Evolutionary conservation across 2,113 vertebrate species (phyloP), one percentile per base, ranked within the genome.

Genomic region (Lophura nycthemera): DNA sequence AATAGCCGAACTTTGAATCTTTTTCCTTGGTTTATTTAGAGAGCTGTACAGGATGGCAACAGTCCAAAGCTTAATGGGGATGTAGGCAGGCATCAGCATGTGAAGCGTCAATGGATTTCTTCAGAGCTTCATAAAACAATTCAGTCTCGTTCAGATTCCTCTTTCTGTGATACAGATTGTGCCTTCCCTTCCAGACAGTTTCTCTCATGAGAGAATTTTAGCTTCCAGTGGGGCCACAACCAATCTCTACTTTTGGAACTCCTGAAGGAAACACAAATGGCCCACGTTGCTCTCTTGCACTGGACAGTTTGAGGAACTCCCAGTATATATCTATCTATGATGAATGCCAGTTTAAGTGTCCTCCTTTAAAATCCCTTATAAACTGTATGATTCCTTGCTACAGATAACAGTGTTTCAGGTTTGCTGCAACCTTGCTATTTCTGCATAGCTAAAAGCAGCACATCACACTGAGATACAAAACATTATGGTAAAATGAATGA

Each of bases 211-310:
- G 32, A 10, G 19, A 24, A 48, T 40, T 14, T 21, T 47, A 65
- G 17, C 9, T 11, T 86, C 24, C 47, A 3, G 0, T 34, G 40
- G 22, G 32, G 11, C 57, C 59, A 42, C 1, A 6, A 6, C 13
- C 43, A 12, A 4, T 13, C 16, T 25, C 22, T 43, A 2, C 10
- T 50, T 12, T 4, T 15, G 43, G 66, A 10, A 24, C 50, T 65
- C 16, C 5, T 6, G 7, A 57, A 29, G 27, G 45, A 71, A 24
- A 4, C 13, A 5, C 5, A 10, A 6, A 7, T 8, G 7, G 27
- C 40, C 8, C 9, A 0, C 0, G n/a, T 15, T 5, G 13, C 8
- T 4, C 11, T 18, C 48, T 40, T 5, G 0, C 84, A 4, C 4
- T 4, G n/a, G 40, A 14, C 20, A 21, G 19, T 2, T 19, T 48